phyloP scores from a whole-genome alignment of 2,113 vertebrate species.

The Athene cunicularia region DNA sequence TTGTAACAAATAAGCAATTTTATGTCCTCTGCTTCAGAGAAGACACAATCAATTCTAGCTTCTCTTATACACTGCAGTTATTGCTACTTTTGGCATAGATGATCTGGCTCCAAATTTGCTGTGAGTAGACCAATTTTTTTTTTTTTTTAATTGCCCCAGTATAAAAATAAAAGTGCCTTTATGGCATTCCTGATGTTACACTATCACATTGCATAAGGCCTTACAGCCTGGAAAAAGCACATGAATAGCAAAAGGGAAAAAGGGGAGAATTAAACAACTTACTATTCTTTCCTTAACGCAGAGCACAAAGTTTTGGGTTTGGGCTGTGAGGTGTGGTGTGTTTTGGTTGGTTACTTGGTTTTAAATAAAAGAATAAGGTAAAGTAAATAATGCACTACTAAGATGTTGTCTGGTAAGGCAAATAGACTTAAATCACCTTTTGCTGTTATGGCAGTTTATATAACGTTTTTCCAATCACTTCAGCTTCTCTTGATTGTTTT shows the following conservation, averaged over 20 bases:
- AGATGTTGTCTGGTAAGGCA: neutral
- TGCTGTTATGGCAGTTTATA: neutral
- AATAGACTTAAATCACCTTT: neutral
- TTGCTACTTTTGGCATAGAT: constrained; percentile 53
- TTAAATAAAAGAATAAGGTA: neutral
- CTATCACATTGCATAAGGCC: constrained; percentile 10
- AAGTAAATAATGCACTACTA: neutral
- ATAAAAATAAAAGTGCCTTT: constrained; percentile 65
- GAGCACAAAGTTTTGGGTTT: neutral
- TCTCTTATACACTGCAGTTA: constrained; percentile 36
- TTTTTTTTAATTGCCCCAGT: constrained; percentile 22
- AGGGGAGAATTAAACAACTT: neutral
- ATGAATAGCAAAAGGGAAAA: neutral
- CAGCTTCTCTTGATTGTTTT: neutral
- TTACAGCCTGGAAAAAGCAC: neutral
- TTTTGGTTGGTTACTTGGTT: neutral
- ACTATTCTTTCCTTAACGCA: neutral
- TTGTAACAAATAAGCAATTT: constrained; percentile 54
- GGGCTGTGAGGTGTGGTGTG: neutral
- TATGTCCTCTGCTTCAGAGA: constrained; percentile 22
- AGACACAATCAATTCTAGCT: constrained; percentile 36
- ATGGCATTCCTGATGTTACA: constrained; percentile 13
- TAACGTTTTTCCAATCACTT: neutral
- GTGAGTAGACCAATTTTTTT: constrained; percentile 27
- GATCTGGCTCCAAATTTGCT: constrained; percentile 60